Conservation (phyloP, 1,140 invertebrate genomes). For the Eriocheir sinensis region DNA sequence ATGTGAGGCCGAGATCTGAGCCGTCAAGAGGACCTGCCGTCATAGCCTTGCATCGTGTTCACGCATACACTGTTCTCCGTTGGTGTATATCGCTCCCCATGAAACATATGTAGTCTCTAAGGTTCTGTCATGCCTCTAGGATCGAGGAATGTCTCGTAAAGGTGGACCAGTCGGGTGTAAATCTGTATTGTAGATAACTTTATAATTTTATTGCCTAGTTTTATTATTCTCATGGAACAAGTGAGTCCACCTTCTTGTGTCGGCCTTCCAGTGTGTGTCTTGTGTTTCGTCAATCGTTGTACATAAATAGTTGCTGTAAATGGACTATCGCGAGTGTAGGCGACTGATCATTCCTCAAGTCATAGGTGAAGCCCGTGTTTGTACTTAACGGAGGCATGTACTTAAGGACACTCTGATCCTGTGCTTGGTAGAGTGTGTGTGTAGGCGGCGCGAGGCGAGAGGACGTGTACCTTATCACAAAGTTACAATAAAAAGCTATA, state of each 20-base stretch:
- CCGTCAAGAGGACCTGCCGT: too few species aligned
- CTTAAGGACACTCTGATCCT: neutral
- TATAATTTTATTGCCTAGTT: neutral
- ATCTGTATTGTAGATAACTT: neutral
- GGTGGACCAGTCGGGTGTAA: neutral
- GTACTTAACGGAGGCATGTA: neutral
- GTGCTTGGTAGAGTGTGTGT: neutral
- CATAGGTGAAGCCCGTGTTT: neutral
- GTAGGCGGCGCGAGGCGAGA: too few species aligned
- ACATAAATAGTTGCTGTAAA: neutral
- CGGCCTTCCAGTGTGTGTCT: too few species aligned
- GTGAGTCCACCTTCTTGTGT: too few species aligned
- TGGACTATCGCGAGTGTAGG: neutral
- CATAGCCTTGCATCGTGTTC: too few species aligned
- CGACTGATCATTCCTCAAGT: neutral
- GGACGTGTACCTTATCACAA: neutral
- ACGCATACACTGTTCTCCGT: too few species aligned
- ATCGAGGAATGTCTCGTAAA: neutral
- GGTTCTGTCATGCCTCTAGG: neutral
- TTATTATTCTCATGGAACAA: too few species aligned
- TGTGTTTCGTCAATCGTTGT: too few species aligned
- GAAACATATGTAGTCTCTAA: neutral
- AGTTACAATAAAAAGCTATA: conserved; percentile 10
- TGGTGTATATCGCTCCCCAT: too few species aligned
- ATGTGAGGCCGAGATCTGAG: too few species aligned